Conservation (phyloP, 2,797 vertebrate genomes). For the Propithecus perrieri region DNA sequence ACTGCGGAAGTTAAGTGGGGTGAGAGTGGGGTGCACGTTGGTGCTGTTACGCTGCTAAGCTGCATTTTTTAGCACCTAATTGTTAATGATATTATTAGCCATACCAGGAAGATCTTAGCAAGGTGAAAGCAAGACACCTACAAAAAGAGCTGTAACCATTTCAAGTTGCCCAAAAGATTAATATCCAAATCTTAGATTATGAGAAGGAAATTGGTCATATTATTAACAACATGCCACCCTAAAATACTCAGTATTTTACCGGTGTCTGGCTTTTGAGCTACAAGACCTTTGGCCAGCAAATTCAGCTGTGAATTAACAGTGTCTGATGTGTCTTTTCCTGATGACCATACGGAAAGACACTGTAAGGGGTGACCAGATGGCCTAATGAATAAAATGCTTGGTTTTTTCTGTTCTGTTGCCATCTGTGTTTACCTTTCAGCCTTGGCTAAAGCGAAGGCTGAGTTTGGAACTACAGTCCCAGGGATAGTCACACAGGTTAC, state of each 20-base stretch:
- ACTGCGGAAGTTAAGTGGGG: not conserved
- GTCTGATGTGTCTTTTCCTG: not conserved
- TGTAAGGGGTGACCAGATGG: constrained; percentile 31
- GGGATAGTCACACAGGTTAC: not conserved
- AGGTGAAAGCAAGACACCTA: not conserved
- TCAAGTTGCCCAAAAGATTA: not conserved
- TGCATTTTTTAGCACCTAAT: not conserved
- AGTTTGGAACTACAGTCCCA: not conserved
- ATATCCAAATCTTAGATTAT: not conserved
- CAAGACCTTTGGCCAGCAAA: not conserved
- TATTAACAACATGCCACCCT: not conserved
- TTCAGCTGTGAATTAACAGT: not conserved
- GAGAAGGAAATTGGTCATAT: not conserved
- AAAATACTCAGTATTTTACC: not conserved
- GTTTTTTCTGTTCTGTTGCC: not conserved
- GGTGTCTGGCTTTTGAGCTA: not conserved
- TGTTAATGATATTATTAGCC: not conserved
- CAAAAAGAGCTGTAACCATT: not conserved
- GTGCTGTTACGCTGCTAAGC: not conserved
- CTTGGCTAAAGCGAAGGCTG: not conserved
- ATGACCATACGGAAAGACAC: not conserved
- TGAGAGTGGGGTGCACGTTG: not conserved
- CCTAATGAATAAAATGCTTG: constrained; percentile 3
- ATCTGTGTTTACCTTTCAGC: constrained; percentile 34
- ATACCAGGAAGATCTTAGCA: not conserved